These are phyloP conservation scores for Epistrophe eligans DNA, from an alignment of 2,888 invertebrate species.

Conservation along the genomic window DNA sequence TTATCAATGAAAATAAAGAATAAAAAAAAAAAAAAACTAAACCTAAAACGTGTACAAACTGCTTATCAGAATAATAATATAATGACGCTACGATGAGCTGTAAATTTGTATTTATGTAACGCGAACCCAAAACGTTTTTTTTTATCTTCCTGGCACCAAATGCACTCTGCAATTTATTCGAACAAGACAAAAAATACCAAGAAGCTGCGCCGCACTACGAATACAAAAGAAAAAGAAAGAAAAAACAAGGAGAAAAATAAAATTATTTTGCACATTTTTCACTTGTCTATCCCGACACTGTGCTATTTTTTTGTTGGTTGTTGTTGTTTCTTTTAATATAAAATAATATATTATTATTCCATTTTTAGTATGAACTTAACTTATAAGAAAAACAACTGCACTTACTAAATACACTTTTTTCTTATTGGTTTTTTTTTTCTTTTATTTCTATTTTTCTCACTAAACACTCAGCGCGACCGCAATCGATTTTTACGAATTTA, in stretches of 20 bases:
- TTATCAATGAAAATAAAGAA: constrained; percentile 63
- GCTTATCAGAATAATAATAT: constrained; percentile 58
- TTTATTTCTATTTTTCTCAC: constrained; percentile 45
- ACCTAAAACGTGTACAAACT: constrained; percentile 49
- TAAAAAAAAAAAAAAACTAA: constrained; percentile 37
- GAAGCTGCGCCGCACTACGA: constrained; percentile 51
- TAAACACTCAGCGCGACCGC: constrained; percentile 37
- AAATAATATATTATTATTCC: neutral
- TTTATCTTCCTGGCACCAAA: constrained; percentile 47
- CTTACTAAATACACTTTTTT: constrained; percentile 45
- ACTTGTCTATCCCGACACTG: constrained; percentile 4
- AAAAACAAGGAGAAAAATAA: neutral
- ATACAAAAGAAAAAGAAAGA: neutral
- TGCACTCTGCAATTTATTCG: constrained; percentile 28
- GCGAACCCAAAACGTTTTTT: constrained; percentile 16
- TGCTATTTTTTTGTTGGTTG: constrained; percentile 4
- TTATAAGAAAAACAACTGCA: constrained; percentile 18
- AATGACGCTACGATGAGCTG: constrained; percentile 52
- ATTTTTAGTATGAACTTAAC: neutral
- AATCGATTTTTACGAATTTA: constrained; percentile 53
- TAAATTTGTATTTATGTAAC: constrained; percentile 66
- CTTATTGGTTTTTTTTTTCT: constrained; percentile 36
- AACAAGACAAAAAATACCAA: constrained; percentile 25
- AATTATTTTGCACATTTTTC: constrained; percentile 38
- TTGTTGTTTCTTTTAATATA: constrained; percentile 9